Conservation (phyloP, 2,113 vertebrate genomes). For the Phyllostomus hastatus region DNA sequence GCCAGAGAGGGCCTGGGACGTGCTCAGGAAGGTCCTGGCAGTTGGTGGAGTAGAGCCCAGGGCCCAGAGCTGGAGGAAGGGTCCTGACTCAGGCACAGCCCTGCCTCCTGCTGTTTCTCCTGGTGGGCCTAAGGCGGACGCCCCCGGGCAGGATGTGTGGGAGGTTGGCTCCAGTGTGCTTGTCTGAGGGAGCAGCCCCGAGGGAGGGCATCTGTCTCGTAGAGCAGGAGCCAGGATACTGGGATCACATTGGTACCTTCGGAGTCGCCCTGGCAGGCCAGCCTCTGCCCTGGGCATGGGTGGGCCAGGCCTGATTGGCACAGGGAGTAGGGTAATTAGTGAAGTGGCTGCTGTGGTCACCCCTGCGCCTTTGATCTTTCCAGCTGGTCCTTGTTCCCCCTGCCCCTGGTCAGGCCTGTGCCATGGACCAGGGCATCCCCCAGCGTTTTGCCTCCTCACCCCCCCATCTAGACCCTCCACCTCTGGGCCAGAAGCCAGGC, state of each 20-base stretch:
- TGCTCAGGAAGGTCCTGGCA: background rate
- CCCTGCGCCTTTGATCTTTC: constrained; percentile 59
- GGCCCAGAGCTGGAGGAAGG: too few species aligned
- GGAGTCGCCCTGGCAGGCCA: background rate
- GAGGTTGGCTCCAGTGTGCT: background rate
- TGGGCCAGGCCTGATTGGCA: constrained; percentile 40
- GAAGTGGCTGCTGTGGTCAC: constrained; percentile 1
- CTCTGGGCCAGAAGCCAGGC: background rate
- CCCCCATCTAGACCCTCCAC: background rate
- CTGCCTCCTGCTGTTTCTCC: background rate
- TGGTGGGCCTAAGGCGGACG: background rate
- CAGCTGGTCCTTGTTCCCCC: background rate
- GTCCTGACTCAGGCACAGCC: background rate
- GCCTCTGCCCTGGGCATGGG: constrained; percentile 47
- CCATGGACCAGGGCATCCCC: background rate
- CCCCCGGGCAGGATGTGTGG: background rate
- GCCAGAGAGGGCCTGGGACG: background rate
- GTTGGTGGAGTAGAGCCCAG: background rate
- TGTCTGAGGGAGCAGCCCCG: background rate
- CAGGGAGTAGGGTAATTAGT: constrained; percentile 49
- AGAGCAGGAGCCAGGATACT: background rate
- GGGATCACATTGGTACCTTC: background rate
- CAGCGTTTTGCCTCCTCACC: background rate
- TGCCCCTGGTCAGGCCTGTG: background rate
- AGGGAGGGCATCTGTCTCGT: background rate